Evolutionary conservation across 2,797 vertebrate genomes (phyloP).

Genomic region (Yasuhikotakia modesta): DNA sequence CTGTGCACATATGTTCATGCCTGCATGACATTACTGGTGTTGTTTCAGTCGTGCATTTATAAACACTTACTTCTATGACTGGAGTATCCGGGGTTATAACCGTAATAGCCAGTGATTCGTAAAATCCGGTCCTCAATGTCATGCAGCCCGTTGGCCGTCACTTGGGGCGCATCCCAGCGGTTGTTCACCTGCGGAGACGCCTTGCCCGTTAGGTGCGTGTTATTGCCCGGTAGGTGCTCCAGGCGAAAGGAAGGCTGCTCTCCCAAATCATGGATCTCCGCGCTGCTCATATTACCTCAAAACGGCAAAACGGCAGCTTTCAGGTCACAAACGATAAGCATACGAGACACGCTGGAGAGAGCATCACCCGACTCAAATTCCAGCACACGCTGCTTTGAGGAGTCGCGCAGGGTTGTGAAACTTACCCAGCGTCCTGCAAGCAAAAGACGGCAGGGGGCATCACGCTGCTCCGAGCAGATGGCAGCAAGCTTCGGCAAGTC

Average conservation of each 20-base stretch:
- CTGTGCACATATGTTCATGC: not conserved
- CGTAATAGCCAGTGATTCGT: conserved; percentile 98
- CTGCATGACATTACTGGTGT: not conserved
- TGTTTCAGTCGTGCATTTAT: not conserved
- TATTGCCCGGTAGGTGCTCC: conserved; percentile 69
- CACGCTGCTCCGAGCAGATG: conserved; percentile 20
- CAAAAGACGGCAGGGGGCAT: conserved; percentile 75
- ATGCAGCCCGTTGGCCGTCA: conserved; percentile 91
- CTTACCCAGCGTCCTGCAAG: conserved; percentile 58
- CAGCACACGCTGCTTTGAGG: conserved; percentile 70
- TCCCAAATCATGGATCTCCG: conserved; percentile 62
- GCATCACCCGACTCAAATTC: conserved; percentile 74
- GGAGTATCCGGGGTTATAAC: conserved; percentile 96
- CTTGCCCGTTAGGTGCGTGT: conserved; percentile 72
- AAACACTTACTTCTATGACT: conserved; percentile 92
- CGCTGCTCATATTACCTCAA: conserved; percentile 71
- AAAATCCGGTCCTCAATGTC: conserved; percentile 97
- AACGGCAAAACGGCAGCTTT: conserved; percentile 55
- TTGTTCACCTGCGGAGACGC: conserved; percentile 68
- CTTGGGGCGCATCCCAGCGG: conserved; percentile 75
- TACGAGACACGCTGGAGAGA: conserved; percentile 55
- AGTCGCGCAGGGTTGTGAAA: conserved; percentile 69
- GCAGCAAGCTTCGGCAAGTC: conserved; percentile 12
- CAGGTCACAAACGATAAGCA: conserved; percentile 61
- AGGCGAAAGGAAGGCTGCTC: conserved; percentile 71